phyloP scores from a whole-genome alignment of 2,113 vertebrate species.

The Ciconia maguari region DNA sequence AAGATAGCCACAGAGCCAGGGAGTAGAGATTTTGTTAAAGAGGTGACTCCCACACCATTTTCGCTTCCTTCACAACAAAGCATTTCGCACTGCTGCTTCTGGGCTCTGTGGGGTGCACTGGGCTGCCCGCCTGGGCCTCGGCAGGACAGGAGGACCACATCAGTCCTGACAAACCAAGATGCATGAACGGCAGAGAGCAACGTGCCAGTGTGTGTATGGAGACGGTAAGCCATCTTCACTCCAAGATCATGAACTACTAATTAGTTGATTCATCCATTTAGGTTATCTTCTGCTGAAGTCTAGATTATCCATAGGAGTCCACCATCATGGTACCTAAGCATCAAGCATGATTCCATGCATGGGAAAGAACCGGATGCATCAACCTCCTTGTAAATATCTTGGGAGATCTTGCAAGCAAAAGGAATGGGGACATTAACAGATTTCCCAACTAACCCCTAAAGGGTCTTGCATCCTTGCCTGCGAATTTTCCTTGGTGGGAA shows the following conservation, averaged over 20 bases:
- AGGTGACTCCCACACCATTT: not conserved
- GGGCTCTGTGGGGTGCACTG: not conserved
- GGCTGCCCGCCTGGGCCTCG: not conserved
- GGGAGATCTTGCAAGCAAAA: not conserved
- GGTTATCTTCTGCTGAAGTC: not conserved
- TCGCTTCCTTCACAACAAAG: not conserved
- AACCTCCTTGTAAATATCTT: not conserved
- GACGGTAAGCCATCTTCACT: not conserved
- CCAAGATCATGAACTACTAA: not conserved
- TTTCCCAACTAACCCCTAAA: not conserved
- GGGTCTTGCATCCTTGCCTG: not conserved
- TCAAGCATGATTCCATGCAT: not conserved
- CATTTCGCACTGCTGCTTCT: not conserved
- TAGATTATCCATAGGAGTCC: not conserved
- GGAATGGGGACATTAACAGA: not conserved
- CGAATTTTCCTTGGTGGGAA: not conserved
- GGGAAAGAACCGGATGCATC: not conserved
- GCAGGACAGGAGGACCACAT: not conserved
- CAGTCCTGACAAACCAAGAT: not conserved
- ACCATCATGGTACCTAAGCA: not conserved
- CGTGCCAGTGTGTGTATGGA: accelerated
- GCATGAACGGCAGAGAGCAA: not conserved
- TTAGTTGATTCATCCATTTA: not conserved
- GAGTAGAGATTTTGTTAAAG: not conserved
- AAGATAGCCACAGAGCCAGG: not conserved